phyloP scores from a whole-genome alignment of 2,888 invertebrate species.

The Theodoxus fluviatilis region DNA sequence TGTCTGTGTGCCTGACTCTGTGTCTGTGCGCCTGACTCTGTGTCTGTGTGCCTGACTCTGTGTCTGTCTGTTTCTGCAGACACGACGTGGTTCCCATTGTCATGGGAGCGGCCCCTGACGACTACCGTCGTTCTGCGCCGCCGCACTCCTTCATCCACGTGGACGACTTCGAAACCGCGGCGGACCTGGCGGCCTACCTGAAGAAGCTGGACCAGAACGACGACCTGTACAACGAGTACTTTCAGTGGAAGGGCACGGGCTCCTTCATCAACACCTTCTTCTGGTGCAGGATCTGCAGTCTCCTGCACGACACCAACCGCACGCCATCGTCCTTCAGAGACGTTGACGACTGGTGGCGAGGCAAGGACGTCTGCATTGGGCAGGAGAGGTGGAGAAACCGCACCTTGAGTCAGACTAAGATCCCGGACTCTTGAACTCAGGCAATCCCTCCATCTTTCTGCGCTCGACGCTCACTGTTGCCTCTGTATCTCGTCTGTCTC shows the following conservation, averaged over 20 bases:
- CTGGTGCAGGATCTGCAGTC: slow-evolving; percentile 87
- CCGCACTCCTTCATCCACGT: slow-evolving; percentile 96
- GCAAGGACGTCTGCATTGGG: slow-evolving; percentile 52
- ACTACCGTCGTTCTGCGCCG: slow-evolving; percentile 88
- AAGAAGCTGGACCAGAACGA: slow-evolving; percentile 85
- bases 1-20: no score
- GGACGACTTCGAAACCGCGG: slow-evolving; percentile 89
- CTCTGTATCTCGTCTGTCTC: no score
- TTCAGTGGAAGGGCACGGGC: slow-evolving; percentile 92
- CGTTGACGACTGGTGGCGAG: slow-evolving; percentile 91
- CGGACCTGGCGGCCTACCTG: slow-evolving; percentile 86
- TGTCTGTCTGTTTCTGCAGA: slow-evolving; percentile 70
- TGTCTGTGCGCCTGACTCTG: no score
- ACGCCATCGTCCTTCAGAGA: slow-evolving; percentile 72
- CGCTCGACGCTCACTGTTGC: no score
- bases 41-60: no score
- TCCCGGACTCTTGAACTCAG: slow-evolving; percentile 7
- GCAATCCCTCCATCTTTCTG: no score
- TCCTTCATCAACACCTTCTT: slow-evolving; percentile 95
- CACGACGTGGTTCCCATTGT: slow-evolving; percentile 90
- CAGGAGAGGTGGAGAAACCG: slow-evolving; percentile 43
- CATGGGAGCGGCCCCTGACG: slow-evolving; percentile 92
- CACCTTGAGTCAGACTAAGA: not conserved
- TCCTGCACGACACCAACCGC: slow-evolving; percentile 51
- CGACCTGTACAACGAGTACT: slow-evolving; percentile 90